A percentile compares a stretch with the other conserved stretches of the same genome.
Evolutionary conservation across 2,888 invertebrate genomes (phyloP).

Genomic region (Noctua janthina): DNA sequence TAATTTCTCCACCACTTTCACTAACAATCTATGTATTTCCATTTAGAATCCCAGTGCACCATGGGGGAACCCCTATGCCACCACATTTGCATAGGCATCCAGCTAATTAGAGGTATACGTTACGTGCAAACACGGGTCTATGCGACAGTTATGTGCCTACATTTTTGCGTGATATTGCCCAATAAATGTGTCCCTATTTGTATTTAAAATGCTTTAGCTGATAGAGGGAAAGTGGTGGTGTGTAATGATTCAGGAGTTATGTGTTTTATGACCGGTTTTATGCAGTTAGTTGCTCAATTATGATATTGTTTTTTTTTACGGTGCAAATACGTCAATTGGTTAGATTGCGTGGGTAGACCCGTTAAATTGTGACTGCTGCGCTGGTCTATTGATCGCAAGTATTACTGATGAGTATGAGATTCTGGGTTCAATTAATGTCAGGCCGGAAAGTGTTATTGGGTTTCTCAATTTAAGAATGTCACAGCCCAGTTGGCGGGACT

Average conservation of each 20-base stretch:
- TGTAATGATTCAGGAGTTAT: slow-evolving; percentile 14
- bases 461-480: not conserved
- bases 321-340: not conserved
- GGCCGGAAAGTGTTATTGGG: not conserved
- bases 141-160: slow-evolving; percentile 28
- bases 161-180: slow-evolving; percentile 52
- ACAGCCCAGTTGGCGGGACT: not conserved
- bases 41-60: slow-evolving; percentile 59
- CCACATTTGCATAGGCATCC: slow-evolving; percentile 76
- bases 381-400: not conserved
- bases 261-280: not conserved
- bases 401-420: not conserved
- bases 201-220: slow-evolving; percentile 30
- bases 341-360: not conserved
- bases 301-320: not conserved
- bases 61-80: slow-evolving; percentile 75
- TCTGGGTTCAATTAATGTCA: not conserved
- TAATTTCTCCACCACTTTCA: slow-evolving; percentile 46
- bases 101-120: slow-evolving; percentile 73
- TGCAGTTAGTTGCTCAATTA: not conserved
- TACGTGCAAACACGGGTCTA: slow-evolving; percentile 73
- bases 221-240: slow-evolving; percentile 22
- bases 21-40: slow-evolving; percentile 37
- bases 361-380: not conserved
- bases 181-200: slow-evolving; percentile 48